phyloP scores from a whole-genome alignment of 2,113 vertebrate genomes.

The Camelus dromedarius region DNA sequence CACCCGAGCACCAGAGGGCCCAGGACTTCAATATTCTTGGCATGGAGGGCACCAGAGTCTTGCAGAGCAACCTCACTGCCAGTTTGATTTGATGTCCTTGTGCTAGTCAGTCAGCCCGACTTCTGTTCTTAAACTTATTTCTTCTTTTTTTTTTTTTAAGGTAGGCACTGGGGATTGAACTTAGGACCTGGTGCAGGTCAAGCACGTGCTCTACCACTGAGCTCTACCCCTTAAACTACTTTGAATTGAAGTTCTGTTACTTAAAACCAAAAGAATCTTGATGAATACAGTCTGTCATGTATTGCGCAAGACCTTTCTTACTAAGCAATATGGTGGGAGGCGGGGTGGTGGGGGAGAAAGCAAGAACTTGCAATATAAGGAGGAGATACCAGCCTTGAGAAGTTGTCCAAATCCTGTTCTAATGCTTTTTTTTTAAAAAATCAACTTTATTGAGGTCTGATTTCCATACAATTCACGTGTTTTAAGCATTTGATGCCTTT shows the following conservation, averaged over 20 bases:
- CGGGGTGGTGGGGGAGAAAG: background rate
- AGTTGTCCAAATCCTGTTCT: background rate
- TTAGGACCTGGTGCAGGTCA: no score
- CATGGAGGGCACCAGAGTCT: background rate
- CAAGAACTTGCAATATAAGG: background rate
- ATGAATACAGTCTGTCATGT: background rate
- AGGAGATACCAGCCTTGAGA: background rate
- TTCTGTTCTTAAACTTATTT: background rate
- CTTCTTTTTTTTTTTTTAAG: no score
- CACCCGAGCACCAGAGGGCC: accelerated
- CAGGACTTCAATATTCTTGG: background rate
- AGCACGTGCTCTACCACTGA: no score
- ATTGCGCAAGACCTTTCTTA: background rate
- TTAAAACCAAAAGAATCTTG: conserved; percentile 22
- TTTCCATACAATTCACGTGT: background rate
- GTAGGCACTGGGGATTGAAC: no score
- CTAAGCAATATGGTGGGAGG: background rate
- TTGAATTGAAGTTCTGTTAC: background rate
- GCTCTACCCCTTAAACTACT: background rate
- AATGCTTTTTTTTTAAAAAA: background rate
- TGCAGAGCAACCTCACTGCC: background rate
- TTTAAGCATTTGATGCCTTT: conserved; percentile 4
- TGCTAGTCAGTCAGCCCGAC: background rate
- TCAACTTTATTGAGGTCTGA: background rate
- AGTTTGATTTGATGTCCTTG: background rate